Evolutionary conservation across 1,140 invertebrate species (phyloP), one percentile per base, ranked within the genome.

Genomic region (Drosophila arawakana): DNA sequence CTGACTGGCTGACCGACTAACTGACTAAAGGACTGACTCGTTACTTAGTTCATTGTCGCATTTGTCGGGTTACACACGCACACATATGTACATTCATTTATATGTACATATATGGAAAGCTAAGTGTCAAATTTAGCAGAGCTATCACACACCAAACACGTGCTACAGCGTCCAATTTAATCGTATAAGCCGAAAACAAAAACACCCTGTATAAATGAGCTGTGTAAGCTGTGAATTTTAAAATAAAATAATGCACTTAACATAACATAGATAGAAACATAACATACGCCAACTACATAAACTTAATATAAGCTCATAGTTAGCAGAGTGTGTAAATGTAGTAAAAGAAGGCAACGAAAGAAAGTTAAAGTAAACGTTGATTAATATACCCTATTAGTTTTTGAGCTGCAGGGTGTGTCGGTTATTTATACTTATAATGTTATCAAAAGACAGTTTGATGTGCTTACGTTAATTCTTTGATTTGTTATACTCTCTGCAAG

Each of bases 61-160:
- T 44, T 30, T 70, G 63, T 69, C 52, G 76, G 50, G 44, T 62
- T 78, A 77, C 61, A 21, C 41, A 50, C 2, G 15, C 15, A 59
- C 34, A 35, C 11, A 35, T 80, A 50, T 55, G 74, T 75, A 21
- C 18, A 21, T 21, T 21, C 2, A 21, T 21, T 21, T 21, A 21
- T 21, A 15, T 15, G 15, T 15, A 15, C 15, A 15, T 15, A 21
- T 21, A 21, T 21, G 18, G 18, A 21, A 62, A 74, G 21, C 50
- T 76, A 65, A 85, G 82, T 86, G 72, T 84, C 81, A 81, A 84
- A 84, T 84, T 85, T 84, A 81, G 78, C 81, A 74, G 13, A 35
- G 57, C 46, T 58, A 59, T 74, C 72, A 74, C 50, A 49, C 66
- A 69, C 50, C 62, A 49, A 84, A 76, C 81, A 85, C 81, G 81